Evolutionary conservation across 2,113 vertebrate species (phyloP), one percentile per base, ranked within the genome.

Genomic region (Ursus arctos): DNA sequence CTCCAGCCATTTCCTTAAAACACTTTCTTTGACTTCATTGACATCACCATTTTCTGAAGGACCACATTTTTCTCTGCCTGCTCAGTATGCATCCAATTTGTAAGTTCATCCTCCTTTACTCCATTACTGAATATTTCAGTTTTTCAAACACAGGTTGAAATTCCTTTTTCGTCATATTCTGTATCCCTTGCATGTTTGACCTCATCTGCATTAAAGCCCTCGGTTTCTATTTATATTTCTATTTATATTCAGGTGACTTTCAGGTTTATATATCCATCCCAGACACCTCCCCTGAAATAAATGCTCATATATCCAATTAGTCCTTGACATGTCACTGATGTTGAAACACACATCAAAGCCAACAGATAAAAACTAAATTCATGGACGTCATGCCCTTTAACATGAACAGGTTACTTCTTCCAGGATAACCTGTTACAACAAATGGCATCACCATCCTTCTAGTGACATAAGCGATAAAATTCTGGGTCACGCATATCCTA

Each of bases 341-440:
- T 33, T 36, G n/a, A 72, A 91, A 81, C 13, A 76, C 12, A 84
- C 13, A 61, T 91, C 22, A 57, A 97, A 94, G 49, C 1, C 28
- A 91, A 36, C 6, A 88, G 91, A 80, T 21, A 15, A 63, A 71
- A 72, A 33, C 5, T 33, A 65, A 91, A 69, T 14, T 74, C 31
- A 49, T 16, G 4, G 40, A 43, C 4, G 28, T 91, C 4, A 85
- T 13, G 33, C 9, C 18, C 11, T 57, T 47, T 4, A 69, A 33
- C 10, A 53, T 12, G 6, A 47, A 12, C 40, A 85, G 26, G 40
- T 59, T 80, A 43, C 11, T 86, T 16, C 40, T 77, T 86, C 16
- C 4, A 51, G 16, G 7, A n/a, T 59, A 67, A 91, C 21, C 22
- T 80, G 33, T 55, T 77, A 24, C 2, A 59, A 57, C 6, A 76